These are phyloP conservation scores for Agrilus mali DNA, from an alignment of 2,888 invertebrate genomes.

Conservation along the genomic window DNA sequence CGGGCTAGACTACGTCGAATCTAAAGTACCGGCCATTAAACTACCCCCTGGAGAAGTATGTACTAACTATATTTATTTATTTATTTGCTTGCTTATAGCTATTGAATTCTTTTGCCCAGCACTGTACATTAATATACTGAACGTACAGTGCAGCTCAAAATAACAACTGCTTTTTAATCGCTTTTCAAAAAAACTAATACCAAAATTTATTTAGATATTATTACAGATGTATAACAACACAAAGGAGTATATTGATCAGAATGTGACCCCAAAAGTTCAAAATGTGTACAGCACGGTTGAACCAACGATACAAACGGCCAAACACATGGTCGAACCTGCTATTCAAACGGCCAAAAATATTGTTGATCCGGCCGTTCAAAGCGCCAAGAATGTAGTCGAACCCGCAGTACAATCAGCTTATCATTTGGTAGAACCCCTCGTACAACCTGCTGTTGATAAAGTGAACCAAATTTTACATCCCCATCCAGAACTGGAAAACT, in stretches of 20 bases:
- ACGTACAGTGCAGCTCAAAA: conserved; percentile 2
- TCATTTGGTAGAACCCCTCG: conserved; percentile 13
- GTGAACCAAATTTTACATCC: not conserved
- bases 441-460: conserved; percentile 10
- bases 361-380: conserved; percentile 18
- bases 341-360: conserved; percentile 11
- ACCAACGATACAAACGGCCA: conserved; percentile 25
- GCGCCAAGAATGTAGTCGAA: conserved; percentile 18
- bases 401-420: conserved; percentile 16
- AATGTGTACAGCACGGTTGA: conserved; percentile 20
- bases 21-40: conserved; percentile 43
- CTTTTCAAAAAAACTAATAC: not conserved
- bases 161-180: conserved; percentile 6
- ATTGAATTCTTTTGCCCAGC: no score
- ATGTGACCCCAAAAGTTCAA: conserved; percentile 22
- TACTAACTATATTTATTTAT: not conserved
- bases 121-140: conserved; percentile 1
- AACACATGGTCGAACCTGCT: conserved; percentile 17
- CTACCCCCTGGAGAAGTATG: conserved; percentile 41
- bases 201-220: conserved; percentile 23
- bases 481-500: not conserved
- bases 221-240: conserved; percentile 33
- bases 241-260: conserved; percentile 29
- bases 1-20: conserved; percentile 41
- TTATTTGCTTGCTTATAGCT: not conserved